These are phyloP conservation scores for Oncorhynchus clarkii DNA, from an alignment of 2,113 vertebrate species.

Conservation along the genomic window DNA sequence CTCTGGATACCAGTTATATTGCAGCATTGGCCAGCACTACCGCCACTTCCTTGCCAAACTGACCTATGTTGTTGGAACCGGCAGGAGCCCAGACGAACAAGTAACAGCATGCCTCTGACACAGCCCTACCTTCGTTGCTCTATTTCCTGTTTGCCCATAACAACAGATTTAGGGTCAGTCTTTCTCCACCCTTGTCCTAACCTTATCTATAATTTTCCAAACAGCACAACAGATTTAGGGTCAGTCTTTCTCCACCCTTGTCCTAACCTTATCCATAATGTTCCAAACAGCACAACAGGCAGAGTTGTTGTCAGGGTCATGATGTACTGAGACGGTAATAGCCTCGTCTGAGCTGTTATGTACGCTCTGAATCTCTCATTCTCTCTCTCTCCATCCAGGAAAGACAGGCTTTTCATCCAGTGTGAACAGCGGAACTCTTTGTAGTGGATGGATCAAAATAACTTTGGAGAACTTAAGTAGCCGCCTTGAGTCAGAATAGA, in stretches of 20 bases:
- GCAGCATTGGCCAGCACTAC: conserved; percentile 41
- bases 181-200: conserved; percentile 28
- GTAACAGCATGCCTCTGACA: conserved; percentile 34
- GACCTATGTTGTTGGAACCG: conserved; percentile 39
- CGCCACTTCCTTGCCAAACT: conserved; percentile 51
- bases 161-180: conserved; percentile 26
- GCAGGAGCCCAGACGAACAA: conserved; percentile 43
- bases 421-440: conserved; percentile 50
- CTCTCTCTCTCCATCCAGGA: not conserved
- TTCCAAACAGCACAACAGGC: conserved; percentile 42
- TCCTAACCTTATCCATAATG: conserved; percentile 25
- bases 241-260: conserved; percentile 38
- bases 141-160: conserved; percentile 32
- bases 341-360: conserved; percentile 61
- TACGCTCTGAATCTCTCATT: conserved; percentile 32
- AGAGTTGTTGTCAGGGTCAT: conserved; percentile 53
- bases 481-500: conserved; percentile 46
- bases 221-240: not conserved
- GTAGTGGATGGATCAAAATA: conserved; percentile 61
- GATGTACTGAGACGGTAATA: conserved; percentile 57
- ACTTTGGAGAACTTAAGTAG: conserved; percentile 54
- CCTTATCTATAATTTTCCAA: conserved; percentile 14
- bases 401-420: conserved; percentile 56
- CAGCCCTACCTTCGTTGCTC: conserved; percentile 34
- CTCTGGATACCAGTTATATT: conserved; percentile 50